Percentiles rank a stretch among this genome's conserved stretches.
Evolutionary conservation across 2,113 vertebrate genomes (phyloP).

Genomic region (Percina caprodes): DNA sequence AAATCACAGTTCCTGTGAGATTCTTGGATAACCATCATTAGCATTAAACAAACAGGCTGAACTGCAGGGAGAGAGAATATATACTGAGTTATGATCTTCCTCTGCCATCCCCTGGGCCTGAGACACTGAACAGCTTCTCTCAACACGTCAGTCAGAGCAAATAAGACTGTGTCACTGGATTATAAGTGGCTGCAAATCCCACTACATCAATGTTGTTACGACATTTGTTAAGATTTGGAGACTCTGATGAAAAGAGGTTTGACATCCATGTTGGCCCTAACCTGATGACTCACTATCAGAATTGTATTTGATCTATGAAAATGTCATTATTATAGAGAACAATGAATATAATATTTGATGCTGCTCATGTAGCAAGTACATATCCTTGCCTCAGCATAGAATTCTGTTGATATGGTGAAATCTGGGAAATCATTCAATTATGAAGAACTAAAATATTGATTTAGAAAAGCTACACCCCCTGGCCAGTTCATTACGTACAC

Average conservation of each 20-base stretch:
- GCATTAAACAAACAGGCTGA: constrained; percentile 32
- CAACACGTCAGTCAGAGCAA: constrained; percentile 7
- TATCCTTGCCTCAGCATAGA: neutral
- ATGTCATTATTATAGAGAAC: neutral
- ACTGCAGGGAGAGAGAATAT: constrained; percentile 21
- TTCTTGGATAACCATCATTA: constrained; percentile 23
- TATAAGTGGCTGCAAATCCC: constrained; percentile 2
- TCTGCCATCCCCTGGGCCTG: constrained; percentile 7
- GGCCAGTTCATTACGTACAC: neutral
- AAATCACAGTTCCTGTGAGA: constrained; percentile 2
- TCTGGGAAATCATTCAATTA: neutral
- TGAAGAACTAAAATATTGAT: neutral
- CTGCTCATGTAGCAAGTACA: too few relatives aligned
- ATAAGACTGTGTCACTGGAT: constrained; percentile 8
- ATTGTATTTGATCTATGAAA: neutral
- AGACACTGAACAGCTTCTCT: constrained; percentile 34
- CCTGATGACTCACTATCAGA: neutral
- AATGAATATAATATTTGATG: neutral
- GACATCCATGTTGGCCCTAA: neutral
- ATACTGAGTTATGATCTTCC: constrained; percentile 2
- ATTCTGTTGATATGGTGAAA: neutral
- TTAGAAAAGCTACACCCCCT: neutral
- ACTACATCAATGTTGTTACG: neutral
- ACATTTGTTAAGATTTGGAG: constrained; percentile 3
- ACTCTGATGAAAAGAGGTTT: neutral